Percentiles rank a stretch among this genome's conserved stretches.
Conservation (phyloP, 2,888 invertebrate genomes). For the Alentia gelatinosa region DNA sequence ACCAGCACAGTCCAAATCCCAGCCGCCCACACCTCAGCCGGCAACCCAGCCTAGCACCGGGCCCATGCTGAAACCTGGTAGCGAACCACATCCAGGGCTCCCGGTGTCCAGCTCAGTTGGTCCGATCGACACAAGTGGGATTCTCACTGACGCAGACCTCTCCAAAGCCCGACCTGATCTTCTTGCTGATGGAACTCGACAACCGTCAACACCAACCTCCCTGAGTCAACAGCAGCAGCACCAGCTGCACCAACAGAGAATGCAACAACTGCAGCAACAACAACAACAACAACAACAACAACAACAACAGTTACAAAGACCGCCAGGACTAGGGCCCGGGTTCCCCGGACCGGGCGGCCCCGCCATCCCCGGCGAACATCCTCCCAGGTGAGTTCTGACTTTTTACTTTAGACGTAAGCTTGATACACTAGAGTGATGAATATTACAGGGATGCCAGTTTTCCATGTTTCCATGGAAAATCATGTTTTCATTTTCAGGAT, state of each 20-base stretch:
- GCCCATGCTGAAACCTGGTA: too few species aligned
- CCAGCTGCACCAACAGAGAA: slow-evolving; percentile 18
- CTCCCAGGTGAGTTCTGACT: not conserved
- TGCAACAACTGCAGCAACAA: slow-evolving; percentile 48
- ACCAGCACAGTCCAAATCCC: too few species aligned
- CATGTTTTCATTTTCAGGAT: too few species aligned
- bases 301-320: not conserved
- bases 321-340: not conserved
- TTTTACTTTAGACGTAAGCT: too few species aligned
- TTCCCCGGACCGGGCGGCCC: not conserved
- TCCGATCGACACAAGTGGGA: not conserved
- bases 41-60: not conserved
- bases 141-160: slow-evolving; percentile 41
- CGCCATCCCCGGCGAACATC: not conserved
- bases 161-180: slow-evolving; percentile 1
- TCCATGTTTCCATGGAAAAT: too few species aligned
- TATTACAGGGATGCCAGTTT: too few species aligned
- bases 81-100: too few species aligned
- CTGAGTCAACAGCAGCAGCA: slow-evolving; percentile 3
- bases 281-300: slow-evolving; percentile 57
- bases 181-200: slow-evolving; percentile 40
- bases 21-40: not conserved
- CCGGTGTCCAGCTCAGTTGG: not conserved
- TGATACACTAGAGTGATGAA: too few species aligned
- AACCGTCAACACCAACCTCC: not conserved